Percentiles rank a stretch among this genome's conserved stretches.
These are phyloP conservation scores for Sylvicapra grimmia DNA, from an alignment of 2,113 vertebrate species.

Conservation along the genomic window DNA sequence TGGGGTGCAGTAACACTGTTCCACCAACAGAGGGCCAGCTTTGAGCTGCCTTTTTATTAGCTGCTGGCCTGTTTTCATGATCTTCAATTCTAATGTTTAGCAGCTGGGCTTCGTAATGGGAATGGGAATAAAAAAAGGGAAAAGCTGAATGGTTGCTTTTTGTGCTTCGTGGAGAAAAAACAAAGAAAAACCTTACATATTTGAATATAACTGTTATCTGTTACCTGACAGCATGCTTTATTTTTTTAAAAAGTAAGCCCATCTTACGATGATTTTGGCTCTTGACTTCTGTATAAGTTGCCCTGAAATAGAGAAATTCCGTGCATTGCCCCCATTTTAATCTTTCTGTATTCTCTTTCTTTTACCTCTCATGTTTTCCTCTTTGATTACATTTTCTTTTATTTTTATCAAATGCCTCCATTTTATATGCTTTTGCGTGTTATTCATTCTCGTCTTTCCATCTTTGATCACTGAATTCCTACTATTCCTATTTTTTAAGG, in stretches of 20 bases:
- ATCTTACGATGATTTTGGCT: not conserved
- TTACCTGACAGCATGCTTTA: constrained; percentile 7
- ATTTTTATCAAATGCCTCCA: not conserved
- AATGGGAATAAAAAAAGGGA: constrained; percentile 40
- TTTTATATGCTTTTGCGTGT: not conserved
- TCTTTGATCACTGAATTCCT: not conserved
- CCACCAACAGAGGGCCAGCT: constrained; percentile 81
- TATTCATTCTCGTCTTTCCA: not conserved
- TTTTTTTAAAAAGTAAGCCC: not conserved
- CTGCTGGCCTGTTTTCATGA: constrained; percentile 59
- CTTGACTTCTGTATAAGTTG: not conserved
- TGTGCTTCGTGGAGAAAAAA: constrained; percentile 29
- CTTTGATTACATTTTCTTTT: not conserved
- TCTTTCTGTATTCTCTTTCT: not conserved
- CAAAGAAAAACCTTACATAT: not conserved
- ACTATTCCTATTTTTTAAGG: not conserved
- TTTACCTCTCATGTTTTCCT: not conserved
- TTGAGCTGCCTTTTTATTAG: constrained; percentile 48
- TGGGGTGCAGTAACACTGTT: not conserved
- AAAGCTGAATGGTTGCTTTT: constrained; percentile 38
- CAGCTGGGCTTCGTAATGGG: constrained; percentile 55
- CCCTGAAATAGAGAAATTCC: not conserved
- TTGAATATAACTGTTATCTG: not conserved
- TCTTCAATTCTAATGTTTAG: constrained; percentile 62
- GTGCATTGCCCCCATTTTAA: not conserved